A percentile compares a stretch with the other conserved stretches of the same genome.
Evolutionary conservation across 2,113 vertebrate species (phyloP).

Genomic region (Oreochromis aureus): DNA sequence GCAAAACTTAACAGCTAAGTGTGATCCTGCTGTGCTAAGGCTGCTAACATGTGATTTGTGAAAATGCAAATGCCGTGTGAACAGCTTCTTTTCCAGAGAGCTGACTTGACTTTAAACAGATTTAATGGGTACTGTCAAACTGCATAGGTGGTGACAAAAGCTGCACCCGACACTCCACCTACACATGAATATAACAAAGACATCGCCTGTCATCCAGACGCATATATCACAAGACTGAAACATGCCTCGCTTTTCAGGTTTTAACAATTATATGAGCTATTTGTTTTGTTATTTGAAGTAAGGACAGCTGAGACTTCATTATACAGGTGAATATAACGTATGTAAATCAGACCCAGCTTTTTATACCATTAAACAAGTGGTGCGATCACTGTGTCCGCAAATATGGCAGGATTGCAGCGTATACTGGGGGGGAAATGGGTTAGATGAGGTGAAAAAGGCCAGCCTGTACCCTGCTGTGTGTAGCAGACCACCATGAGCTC

Average conservation of each 20-base stretch:
- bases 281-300: not conserved
- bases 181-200: not conserved
- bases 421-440: not conserved
- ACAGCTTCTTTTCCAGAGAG: not conserved
- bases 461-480: slow-evolving; percentile 84
- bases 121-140: not conserved
- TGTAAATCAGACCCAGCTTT: not conserved
- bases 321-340: not conserved
- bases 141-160: not conserved
- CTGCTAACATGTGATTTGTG: not conserved
- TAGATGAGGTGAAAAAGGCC: not conserved
- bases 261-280: not conserved
- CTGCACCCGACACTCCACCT: not conserved
- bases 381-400: not conserved
- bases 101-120: not conserved
- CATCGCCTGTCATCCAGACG: not conserved
- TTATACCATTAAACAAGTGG: not conserved
- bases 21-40: not conserved
- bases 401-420: not conserved
- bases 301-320: not conserved
- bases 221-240: not conserved
- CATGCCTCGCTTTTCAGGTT: not conserved
- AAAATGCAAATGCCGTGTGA: not conserved
- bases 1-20: not conserved
- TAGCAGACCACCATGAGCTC: slow-evolving; percentile 92